Evolutionary conservation across 2,113 vertebrate species (phyloP).

Genomic region (Theristicus caerulescens): DNA sequence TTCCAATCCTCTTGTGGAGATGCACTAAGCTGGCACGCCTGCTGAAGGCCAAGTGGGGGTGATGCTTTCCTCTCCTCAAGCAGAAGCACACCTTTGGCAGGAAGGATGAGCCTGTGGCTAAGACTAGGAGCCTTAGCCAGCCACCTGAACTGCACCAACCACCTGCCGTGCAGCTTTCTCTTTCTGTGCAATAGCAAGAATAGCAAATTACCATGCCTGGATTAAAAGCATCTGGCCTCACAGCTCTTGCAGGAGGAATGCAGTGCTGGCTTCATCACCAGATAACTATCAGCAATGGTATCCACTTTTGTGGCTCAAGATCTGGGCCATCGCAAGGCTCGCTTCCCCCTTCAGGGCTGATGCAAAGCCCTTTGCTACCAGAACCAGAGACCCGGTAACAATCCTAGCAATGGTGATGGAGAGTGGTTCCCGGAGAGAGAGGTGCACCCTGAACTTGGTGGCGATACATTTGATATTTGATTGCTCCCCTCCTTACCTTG

Average conservation of each 20-base stretch:
- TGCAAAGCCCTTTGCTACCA: neutral
- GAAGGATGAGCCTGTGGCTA: neutral
- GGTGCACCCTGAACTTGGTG: too few relatives aligned
- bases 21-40: neutral
- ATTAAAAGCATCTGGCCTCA: neutral
- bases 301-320: neutral
- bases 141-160: neutral
- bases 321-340: neutral
- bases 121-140: neutral
- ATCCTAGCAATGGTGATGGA: neutral
- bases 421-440: neutral
- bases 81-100: neutral
- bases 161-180: neutral
- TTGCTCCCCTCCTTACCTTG: neutral
- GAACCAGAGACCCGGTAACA: neutral
- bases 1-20: neutral
- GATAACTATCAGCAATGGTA: neutral
- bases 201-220: too few relatives aligned
- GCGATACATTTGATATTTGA: neutral
- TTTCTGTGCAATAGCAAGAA: neutral
- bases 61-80: neutral
- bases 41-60: neutral
- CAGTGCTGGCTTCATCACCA: neutral
- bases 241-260: neutral
- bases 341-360: neutral